These are phyloP conservation scores for Echeneis naucrates DNA, from an alignment of 2,797 vertebrate genomes.

Conservation along the genomic window DNA sequence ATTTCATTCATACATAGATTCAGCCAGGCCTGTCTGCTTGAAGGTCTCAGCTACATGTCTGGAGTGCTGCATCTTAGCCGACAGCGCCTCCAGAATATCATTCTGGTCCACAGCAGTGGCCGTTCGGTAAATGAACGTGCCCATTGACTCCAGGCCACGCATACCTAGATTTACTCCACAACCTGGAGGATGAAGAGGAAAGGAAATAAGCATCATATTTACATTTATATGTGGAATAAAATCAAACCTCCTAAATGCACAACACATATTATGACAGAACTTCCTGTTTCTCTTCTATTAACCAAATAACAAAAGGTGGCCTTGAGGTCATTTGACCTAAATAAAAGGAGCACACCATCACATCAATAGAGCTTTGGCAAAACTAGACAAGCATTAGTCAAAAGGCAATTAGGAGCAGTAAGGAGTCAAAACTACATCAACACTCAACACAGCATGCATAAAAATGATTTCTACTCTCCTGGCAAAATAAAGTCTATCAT, in stretches of 20 bases:
- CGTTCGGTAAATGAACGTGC: constrained; percentile 85
- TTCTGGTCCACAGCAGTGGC: constrained; percentile 85
- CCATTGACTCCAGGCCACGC: constrained; percentile 84
- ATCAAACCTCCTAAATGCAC: neutral
- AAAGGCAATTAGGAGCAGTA: constrained; percentile 41
- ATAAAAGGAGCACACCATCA: constrained; percentile 4
- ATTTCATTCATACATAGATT: constrained; percentile 81
- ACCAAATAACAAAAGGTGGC: constrained; percentile 3
- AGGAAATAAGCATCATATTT: neutral
- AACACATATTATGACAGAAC: constrained; percentile 1
- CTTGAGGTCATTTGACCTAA: constrained; percentile 14
- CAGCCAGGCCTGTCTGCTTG: constrained; percentile 81
- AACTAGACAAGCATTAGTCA: constrained; percentile 21
- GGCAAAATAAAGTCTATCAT: constrained; percentile 9
- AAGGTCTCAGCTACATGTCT: constrained; percentile 85
- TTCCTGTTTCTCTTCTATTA: neutral
- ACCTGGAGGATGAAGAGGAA: constrained; percentile 65
- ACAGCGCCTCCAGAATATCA: constrained; percentile 84
- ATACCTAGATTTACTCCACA: constrained; percentile 88
- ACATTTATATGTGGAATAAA: constrained; percentile 2
- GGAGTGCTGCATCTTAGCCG: constrained; percentile 86
- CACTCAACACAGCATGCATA: constrained; percentile 18
- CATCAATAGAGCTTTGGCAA: constrained; percentile 37
- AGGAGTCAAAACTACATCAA: too few relatives aligned
- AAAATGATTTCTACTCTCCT: constrained; percentile 14